Conservation (phyloP, 2,888 invertebrate species). For the Himalopsyche japonica region DNA sequence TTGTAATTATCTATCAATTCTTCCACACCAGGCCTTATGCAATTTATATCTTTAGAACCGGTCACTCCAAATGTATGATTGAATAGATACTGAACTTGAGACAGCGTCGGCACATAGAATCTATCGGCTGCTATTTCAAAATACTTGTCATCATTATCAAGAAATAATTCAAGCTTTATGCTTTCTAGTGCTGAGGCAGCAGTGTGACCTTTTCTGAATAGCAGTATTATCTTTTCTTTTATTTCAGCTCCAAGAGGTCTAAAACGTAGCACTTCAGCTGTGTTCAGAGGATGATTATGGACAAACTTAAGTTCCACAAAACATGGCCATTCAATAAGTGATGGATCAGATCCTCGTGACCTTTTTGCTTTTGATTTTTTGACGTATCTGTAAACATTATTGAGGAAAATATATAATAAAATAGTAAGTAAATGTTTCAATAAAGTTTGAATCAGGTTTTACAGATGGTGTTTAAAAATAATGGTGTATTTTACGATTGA, state of each 20-base stretch:
- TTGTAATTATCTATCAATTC: constrained; percentile 28
- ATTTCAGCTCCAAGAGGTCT: constrained; percentile 30
- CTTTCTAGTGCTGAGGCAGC: constrained; percentile 33
- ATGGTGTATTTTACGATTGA: no score
- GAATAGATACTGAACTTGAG: constrained; percentile 34
- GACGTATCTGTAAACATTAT: constrained; percentile 19
- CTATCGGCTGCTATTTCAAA: constrained; percentile 33
- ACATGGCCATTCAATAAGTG: constrained; percentile 32
- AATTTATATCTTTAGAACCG: constrained; percentile 12
- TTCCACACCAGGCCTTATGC: constrained; percentile 17
- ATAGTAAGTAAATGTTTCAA: not conserved
- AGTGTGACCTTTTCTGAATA: constrained; percentile 33
- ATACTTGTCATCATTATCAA: constrained; percentile 32
- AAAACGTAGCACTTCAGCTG: constrained; percentile 30
- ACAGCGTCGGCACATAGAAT: constrained; percentile 28
- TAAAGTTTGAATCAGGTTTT: no score
- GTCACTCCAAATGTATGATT: constrained; percentile 24
- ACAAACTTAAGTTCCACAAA: constrained; percentile 30
- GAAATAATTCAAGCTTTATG: constrained; percentile 33
- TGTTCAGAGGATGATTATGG: constrained; percentile 33
- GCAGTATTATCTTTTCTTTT: constrained; percentile 25
- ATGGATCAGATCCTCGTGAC: constrained; percentile 12
- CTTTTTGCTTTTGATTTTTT: constrained; percentile 31
- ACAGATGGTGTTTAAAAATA: no score
- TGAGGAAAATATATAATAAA: not conserved